phyloP scores from a whole-genome alignment of 2,888 invertebrate genomes.

The Tinea pellionella region DNA sequence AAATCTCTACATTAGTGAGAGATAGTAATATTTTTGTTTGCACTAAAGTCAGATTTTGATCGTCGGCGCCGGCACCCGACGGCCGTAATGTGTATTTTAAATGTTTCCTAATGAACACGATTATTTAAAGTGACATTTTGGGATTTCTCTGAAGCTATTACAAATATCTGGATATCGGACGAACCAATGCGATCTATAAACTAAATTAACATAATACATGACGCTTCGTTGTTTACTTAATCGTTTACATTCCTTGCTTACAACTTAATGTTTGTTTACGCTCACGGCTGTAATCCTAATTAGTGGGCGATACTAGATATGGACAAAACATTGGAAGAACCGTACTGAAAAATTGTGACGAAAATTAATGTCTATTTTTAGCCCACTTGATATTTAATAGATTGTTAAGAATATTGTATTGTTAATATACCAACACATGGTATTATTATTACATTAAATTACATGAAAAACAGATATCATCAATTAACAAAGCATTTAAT shows the following conservation, averaged over 20 bases:
- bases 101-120: slow-evolving; percentile 68
- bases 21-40: slow-evolving; percentile 31
- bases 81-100: slow-evolving; percentile 63
- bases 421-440: too few relatives aligned
- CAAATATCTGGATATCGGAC: slow-evolving; percentile 27
- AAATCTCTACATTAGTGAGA: slow-evolving; percentile 22
- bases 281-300: too few relatives aligned
- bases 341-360: too few relatives aligned
- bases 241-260: neutral
- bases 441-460: too few relatives aligned
- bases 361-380: too few relatives aligned
- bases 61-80: slow-evolving; percentile 60
- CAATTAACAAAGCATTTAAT: too few relatives aligned
- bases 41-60: slow-evolving; percentile 30
- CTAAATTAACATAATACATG: neutral
- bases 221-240: neutral
- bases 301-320: too few relatives aligned
- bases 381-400: too few relatives aligned
- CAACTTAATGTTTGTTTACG: too few relatives aligned
- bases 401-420: too few relatives aligned
- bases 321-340: too few relatives aligned
- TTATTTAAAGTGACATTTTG: slow-evolving; percentile 67
- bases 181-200: slow-evolving; percentile 9
- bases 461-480: too few relatives aligned
- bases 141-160: slow-evolving; percentile 48